phyloP scores from a whole-genome alignment of 2,113 vertebrate species.

The Thamnaconus septentrionalis region DNA sequence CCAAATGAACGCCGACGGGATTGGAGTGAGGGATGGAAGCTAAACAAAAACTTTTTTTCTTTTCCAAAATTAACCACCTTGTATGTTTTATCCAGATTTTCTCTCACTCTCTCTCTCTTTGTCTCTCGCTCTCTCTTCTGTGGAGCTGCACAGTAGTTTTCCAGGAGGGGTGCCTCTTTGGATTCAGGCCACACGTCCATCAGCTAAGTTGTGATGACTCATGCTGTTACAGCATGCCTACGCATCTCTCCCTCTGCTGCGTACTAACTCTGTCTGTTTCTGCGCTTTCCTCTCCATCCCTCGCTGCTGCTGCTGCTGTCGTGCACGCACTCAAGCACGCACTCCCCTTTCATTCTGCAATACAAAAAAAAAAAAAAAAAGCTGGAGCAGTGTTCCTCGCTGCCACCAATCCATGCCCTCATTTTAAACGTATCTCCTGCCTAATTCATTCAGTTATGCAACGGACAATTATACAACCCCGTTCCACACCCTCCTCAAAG shows the following conservation, averaged over 20 bases:
- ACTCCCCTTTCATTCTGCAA: slow-evolving; percentile 23
- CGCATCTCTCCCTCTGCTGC: slow-evolving; percentile 44
- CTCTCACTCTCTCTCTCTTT: too few relatives aligned
- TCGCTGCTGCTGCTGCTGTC: slow-evolving; percentile 27
- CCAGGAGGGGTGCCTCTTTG: slow-evolving; percentile 15
- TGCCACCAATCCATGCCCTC: slow-evolving; percentile 58
- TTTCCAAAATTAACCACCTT: too few relatives aligned
- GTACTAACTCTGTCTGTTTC: slow-evolving; percentile 41
- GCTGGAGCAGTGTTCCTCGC: slow-evolving; percentile 44
- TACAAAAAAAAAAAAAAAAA: slow-evolving; percentile 31
- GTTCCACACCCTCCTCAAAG: slow-evolving; percentile 61
- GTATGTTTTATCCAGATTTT: too few relatives aligned
- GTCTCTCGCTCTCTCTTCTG: neutral
- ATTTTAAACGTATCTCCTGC: slow-evolving; percentile 65
- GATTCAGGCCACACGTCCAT: slow-evolving; percentile 54
- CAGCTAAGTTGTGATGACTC: slow-evolving; percentile 64
- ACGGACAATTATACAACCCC: slow-evolving; percentile 72
- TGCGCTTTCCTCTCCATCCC: slow-evolving; percentile 26
- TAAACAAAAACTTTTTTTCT: neutral
- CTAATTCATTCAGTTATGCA: slow-evolving; percentile 68
- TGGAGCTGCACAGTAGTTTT: slow-evolving; percentile 14
- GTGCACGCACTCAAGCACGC: slow-evolving; percentile 12
- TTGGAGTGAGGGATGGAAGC: neutral
- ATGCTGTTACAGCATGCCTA: slow-evolving; percentile 58
- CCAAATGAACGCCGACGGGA: neutral